Evolutionary conservation across 2,113 vertebrate species (phyloP).

Genomic region (Epinephelus fuscoguttatus): DNA sequence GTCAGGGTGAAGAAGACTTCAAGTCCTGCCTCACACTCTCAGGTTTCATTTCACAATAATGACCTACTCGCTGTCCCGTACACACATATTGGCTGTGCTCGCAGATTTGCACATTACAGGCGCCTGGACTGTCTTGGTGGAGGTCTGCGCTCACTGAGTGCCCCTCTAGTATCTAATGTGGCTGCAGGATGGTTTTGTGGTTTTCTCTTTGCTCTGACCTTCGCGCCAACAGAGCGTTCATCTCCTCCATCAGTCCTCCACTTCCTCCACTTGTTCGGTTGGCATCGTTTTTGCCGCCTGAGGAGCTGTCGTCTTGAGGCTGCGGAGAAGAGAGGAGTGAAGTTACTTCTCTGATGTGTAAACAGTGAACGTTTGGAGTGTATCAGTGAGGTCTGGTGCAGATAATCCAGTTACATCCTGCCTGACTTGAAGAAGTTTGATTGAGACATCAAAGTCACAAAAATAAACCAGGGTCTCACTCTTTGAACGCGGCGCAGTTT

Average conservation of each 20-base stretch:
- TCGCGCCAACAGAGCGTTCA: constrained; percentile 97
- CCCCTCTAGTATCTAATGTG: background rate
- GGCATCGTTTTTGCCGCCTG: constrained; percentile 91
- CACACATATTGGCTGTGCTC: too few species aligned
- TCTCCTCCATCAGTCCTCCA: constrained; percentile 98
- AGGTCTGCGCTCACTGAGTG: too few species aligned
- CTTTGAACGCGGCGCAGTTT: constrained; percentile 96
- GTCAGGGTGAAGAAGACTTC: too few species aligned
- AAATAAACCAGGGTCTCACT: constrained; percentile 82
- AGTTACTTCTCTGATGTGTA: background rate
- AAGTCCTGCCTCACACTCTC: too few species aligned
- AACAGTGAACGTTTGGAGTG: background rate
- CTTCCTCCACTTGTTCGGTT: constrained; percentile 95
- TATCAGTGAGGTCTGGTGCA: background rate
- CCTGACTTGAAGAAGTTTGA: background rate
- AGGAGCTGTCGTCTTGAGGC: constrained; percentile 89
- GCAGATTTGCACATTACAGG: too few species aligned
- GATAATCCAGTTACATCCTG: background rate
- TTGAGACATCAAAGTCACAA: constrained; percentile 7
- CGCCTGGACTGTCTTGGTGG: too few species aligned
- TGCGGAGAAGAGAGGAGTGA: constrained; percentile 66
- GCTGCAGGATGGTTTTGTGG: background rate
- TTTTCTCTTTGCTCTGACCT: constrained; percentile 84
- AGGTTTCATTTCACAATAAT: too few species aligned
- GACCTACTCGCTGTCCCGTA: too few species aligned